These are phyloP conservation scores for Percopsis transmontana DNA, from an alignment of 2,113 vertebrate species.

Conservation along the genomic window DNA sequence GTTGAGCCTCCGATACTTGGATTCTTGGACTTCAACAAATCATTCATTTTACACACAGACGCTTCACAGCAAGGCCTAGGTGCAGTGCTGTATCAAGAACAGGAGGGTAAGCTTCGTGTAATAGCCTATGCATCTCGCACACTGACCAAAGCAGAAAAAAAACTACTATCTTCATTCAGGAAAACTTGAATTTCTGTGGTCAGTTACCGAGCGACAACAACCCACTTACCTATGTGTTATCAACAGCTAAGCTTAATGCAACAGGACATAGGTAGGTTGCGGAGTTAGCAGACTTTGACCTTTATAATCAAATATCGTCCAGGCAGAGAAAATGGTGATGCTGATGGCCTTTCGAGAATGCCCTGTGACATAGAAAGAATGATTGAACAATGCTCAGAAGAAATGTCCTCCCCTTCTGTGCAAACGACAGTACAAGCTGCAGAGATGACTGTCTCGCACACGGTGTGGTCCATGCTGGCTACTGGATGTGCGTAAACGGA, in stretches of 20 bases:
- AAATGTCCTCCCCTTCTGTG: neutral
- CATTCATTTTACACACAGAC: neutral
- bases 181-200: too few species aligned
- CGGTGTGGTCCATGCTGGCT: too few species aligned
- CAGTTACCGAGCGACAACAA: neutral
- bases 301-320: neutral
- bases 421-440: neutral
- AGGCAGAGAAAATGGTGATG: neutral
- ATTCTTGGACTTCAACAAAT: neutral
- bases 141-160: neutral
- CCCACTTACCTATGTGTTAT: constrained; percentile 3
- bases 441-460: neutral
- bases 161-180: neutral
- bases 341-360: neutral
- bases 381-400: neutral
- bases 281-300: neutral
- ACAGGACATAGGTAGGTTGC: neutral
- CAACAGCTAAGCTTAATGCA: neutral
- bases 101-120: neutral
- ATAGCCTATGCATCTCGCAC: constrained; percentile 1
- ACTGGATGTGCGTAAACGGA: too few species aligned
- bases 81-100: neutral
- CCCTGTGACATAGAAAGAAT: neutral
- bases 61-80: neutral
- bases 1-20: neutral